Evolutionary conservation across 1,140 invertebrate genomes (phyloP), one percentile per base, ranked within the genome.

Genomic region (Semibalanus balanoides): DNA sequence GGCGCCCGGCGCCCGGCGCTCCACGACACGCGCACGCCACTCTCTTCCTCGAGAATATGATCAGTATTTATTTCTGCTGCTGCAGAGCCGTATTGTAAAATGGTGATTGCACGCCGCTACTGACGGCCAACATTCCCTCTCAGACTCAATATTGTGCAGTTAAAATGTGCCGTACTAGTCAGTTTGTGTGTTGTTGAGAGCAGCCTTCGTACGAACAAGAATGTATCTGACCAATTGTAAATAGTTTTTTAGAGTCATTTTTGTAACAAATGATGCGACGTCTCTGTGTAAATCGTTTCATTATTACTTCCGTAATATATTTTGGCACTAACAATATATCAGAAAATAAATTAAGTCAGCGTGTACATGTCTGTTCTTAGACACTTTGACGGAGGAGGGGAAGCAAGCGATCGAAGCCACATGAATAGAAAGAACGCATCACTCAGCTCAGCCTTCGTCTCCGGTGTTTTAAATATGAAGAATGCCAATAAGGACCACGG

Each of bases 281-380:
- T 7, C 5, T n/a, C n/a, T 40, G 35, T 40, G 35, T 17, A 17
- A 40, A 40, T 40, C 5, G 51, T 64, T 64, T 14, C 51, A 64
- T 64, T 64, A 64, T 64, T 64, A 64, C 51, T 64, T 64, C 51
- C 22, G 51, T 64, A 64, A 64, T 64, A 64, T 64, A 64, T 64
- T 64, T 64, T 64, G 51, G 51, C 51, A 64, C 51, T 64, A 64
- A 64, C 51, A 64, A 64, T 64, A 19, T 64, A 64, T 19, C 9
- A 64, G 9, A 14, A 25, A 64, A 64, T 64, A 64, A 64, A 64
- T 64, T 19, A 14, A 19, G 51, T 64, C 51, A 64, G 51, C 51
- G 51, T 64, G 51, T 22, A 25, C 22, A 1, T 25, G 51, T 22
- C 22, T 64, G 14, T 64, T 64, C 7, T 40, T 40, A n/a, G n/a